Evolutionary conservation across 2,888 invertebrate species (phyloP), one percentile per base, ranked within the genome.

Genomic region (Eucera pruinosa): DNA sequence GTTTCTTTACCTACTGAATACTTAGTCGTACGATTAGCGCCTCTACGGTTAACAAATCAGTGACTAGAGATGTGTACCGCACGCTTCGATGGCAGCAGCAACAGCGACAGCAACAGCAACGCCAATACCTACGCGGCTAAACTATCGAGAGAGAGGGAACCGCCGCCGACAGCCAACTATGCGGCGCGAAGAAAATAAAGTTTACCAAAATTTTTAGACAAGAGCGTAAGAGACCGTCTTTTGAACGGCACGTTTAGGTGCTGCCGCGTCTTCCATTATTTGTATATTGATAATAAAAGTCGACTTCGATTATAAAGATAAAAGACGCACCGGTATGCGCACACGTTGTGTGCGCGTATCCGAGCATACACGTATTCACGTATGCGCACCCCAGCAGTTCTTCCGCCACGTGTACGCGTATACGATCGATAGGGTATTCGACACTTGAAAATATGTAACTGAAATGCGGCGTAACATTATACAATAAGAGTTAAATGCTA

Each of bases 261-360:
- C 89, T 88, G 86, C 86, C 83, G 89, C 87, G 90, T 90, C 90
- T 90, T 90, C 90, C 90, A 90, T 89, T 90, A 90, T 88, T 90
- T 89, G 85, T 90, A 90, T 87, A 88, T 89, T 89, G 88, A 89
- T 89, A 85, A 89, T 90, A 89, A 90, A 87, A 73, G n/a, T n/a
- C n/a, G n/a, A n/a, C n/a, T n/a, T 83, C 65, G 76, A 81, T 74
- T 76, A 68, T 77, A 73, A 74, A 64, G 57, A 55, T 69, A 68
- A 81, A 75, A 71, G 41, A 67, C 60, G 60, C 75, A 75, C 65
- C 67, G 33, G 72, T 72, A 78, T 43, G 65, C 57, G 77, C 64
- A 61, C 36, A 64, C 27, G 55, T 20, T 30, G n/a, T n/a, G n/a
- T n/a, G n/a, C 30, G 41, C n/a, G 55, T 27, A 30, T 50, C 45